These are phyloP conservation scores for Furcula furcula DNA, from an alignment of 2,888 invertebrate genomes.

Conservation along the genomic window DNA sequence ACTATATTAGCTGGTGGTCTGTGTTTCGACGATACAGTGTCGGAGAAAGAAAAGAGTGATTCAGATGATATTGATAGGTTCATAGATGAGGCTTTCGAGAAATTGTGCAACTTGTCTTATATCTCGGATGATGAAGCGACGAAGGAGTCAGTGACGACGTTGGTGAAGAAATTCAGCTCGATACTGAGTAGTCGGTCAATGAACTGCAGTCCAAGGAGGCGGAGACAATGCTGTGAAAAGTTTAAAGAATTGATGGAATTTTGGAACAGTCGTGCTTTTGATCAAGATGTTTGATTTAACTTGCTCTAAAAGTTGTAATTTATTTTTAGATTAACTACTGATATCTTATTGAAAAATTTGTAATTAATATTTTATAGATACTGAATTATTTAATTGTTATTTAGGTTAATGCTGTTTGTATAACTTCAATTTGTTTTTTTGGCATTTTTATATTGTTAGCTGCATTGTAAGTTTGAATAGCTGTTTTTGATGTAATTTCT, in stretches of 20 bases:
- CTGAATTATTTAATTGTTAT: too few relatives aligned
- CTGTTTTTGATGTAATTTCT: too few relatives aligned
- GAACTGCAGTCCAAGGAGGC: conserved; percentile 48
- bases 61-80: conserved; percentile 55
- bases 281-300: too few relatives aligned
- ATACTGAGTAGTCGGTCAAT: conserved; percentile 50
- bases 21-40: conserved; percentile 63
- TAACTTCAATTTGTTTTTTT: too few relatives aligned
- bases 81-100: conserved; percentile 68
- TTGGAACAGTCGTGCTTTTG: conserved; percentile 56
- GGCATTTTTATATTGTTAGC: too few relatives aligned
- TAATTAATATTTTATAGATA: too few relatives aligned
- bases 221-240: conserved; percentile 51
- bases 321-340: too few relatives aligned
- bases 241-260: conserved; percentile 66
- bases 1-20: conserved; percentile 58
- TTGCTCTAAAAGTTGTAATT: too few relatives aligned
- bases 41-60: conserved; percentile 35
- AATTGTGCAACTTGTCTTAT: conserved; percentile 46
- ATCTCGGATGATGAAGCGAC: conserved; percentile 42
- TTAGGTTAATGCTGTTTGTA: too few relatives aligned
- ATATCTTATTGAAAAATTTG: too few relatives aligned
- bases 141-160: conserved; percentile 57
- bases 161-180: conserved; percentile 61
- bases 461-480: too few relatives aligned